phyloP scores from a whole-genome alignment of 1,140 invertebrate species.

The Apis mellifera region Amel_HAv3.1 CM009941.2:13408001-13408500 shows the following conservation, averaged over 20 bases:
- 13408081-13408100: no score
- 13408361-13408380: constrained; percentile 34
- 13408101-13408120: not conserved
- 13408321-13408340: not conserved
- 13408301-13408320: not conserved
- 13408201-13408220: not conserved
- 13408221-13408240: not conserved
- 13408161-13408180: not conserved
- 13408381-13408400: constrained; percentile 53
- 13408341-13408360: not conserved
- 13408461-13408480: constrained; percentile 17
- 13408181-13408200: not conserved
- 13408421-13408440: constrained; percentile 14
- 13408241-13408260: not conserved
- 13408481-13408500: not conserved
- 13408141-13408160: not conserved
- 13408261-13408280: not conserved
- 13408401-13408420: constrained; percentile 33
- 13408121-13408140: not conserved
- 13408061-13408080: not conserved
- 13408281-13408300: not conserved
- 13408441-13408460: constrained; percentile 8
- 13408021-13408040: not conserved
- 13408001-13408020: no score
- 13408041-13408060: not conserved